These are phyloP conservation scores for Rhinogobius similis DNA, from an alignment of 2,113 vertebrate genomes.

Conservation along the genomic window DNA sequence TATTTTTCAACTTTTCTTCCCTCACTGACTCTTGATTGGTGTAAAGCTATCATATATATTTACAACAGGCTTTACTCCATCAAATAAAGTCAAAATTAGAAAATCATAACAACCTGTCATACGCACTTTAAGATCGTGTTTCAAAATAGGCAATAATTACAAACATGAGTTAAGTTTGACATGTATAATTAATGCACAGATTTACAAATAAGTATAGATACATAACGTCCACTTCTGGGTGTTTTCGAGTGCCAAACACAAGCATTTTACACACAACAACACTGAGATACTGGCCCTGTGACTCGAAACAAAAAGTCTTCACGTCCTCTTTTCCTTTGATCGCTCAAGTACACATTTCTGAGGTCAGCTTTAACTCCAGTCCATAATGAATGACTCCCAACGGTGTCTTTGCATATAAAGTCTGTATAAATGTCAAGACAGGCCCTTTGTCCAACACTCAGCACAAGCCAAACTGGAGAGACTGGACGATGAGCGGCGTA, in stretches of 20 bases:
- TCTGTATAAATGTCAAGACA: slow-evolving; percentile 59
- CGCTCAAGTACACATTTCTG: slow-evolving; percentile 47
- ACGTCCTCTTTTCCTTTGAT: slow-evolving; percentile 30
- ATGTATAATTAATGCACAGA: slow-evolving; percentile 54
- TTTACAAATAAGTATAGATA: slow-evolving; percentile 54
- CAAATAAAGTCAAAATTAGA: too few species aligned
- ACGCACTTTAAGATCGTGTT: slow-evolving; percentile 58
- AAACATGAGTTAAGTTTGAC: slow-evolving; percentile 59
- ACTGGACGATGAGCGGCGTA: slow-evolving; percentile 31
- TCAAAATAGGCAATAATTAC: slow-evolving; percentile 46
- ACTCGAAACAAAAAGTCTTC: slow-evolving; percentile 38
- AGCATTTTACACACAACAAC: slow-evolving; percentile 37
- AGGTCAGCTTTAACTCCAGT: slow-evolving; percentile 47
- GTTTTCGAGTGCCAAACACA: slow-evolving; percentile 57
- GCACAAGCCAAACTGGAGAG: slow-evolving; percentile 43
- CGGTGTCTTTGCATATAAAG: slow-evolving; percentile 71
- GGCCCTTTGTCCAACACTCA: slow-evolving; percentile 43
- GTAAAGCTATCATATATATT: too few species aligned
- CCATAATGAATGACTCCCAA: slow-evolving; percentile 41
- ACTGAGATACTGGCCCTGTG: slow-evolving; percentile 51
- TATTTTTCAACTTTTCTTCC: too few species aligned
- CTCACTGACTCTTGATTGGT: too few species aligned
- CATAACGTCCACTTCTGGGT: slow-evolving; percentile 9
- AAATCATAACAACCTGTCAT: too few species aligned
- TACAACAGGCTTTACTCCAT: too few species aligned